Conservation (phyloP, 2,888 invertebrate species). For the Magallana nippona region DNA sequence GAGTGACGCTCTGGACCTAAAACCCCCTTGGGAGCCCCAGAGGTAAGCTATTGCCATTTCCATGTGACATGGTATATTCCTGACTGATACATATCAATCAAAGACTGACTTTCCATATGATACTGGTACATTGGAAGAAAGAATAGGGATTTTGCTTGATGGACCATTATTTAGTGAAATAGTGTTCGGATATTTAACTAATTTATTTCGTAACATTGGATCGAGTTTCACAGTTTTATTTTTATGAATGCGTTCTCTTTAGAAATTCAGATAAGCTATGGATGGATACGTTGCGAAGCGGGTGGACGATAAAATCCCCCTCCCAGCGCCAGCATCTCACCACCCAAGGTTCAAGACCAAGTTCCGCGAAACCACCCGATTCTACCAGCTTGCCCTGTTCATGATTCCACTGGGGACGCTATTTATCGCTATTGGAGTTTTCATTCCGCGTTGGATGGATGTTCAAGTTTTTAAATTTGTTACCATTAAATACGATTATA, state of each 20-base stretch:
- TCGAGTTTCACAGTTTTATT: not conserved
- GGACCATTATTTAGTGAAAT: too few relatives aligned
- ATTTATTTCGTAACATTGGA: not conserved
- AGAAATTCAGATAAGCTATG: not conserved
- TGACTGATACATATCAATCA: conserved; percentile 30
- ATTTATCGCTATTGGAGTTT: conserved; percentile 36
- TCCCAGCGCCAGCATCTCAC: not conserved
- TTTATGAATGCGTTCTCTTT: not conserved
- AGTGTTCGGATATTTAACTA: too few relatives aligned
- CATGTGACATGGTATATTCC: conserved; percentile 15
- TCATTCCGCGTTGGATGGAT: conserved; percentile 28
- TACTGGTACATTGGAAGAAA: not conserved
- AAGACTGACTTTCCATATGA: not conserved
- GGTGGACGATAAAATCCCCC: conserved; percentile 15
- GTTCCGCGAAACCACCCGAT: conserved; percentile 12
- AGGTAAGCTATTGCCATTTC: conserved; percentile 10
- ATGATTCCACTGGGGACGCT: conserved; percentile 36
- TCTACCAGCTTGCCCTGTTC: not conserved
- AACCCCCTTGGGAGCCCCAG: conserved; percentile 16
- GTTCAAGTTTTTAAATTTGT: not conserved
- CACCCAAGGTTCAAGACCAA: not conserved
- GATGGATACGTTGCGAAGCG: conserved; percentile 15
- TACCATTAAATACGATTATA: not conserved
- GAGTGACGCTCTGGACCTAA: not conserved
- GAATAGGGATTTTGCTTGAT: not conserved